These are phyloP conservation scores for Puffinus mauretanicus DNA, from an alignment of 2,113 vertebrate genomes.

Conservation along the genomic window DNA sequence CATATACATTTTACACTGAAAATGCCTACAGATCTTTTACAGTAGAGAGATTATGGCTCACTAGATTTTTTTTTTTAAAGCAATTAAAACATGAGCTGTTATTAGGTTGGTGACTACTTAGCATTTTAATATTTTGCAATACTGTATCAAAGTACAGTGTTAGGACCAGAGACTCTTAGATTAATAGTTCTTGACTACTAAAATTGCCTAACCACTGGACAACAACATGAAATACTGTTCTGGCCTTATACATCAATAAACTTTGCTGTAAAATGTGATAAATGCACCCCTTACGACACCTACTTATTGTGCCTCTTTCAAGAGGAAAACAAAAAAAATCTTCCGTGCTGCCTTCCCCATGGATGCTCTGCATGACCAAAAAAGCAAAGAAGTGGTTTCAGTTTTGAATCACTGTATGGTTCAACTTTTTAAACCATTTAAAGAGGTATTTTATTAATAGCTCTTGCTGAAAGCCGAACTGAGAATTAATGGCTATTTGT, in stretches of 20 bases:
- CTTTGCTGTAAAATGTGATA: background rate
- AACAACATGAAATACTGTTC: background rate
- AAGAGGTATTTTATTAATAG: background rate
- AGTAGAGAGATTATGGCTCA: background rate
- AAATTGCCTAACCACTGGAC: background rate
- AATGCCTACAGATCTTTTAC: background rate
- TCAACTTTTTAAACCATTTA: background rate
- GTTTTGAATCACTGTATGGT: background rate
- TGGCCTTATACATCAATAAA: background rate
- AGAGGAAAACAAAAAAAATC: background rate
- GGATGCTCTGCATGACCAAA: background rate
- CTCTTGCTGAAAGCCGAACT: background rate
- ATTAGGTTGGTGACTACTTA: background rate
- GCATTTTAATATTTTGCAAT: background rate
- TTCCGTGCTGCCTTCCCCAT: background rate
- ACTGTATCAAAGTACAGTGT: background rate
- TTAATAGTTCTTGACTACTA: background rate
- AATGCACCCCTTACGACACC: background rate
- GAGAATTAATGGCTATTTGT: background rate
- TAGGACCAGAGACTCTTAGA: background rate
- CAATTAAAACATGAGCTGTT: background rate
- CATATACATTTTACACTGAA: background rate
- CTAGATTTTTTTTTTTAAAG: background rate
- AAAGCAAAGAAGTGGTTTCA: background rate
- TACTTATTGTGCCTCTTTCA: background rate